Conservation (phyloP, 1,140 invertebrate species). For the Sminthurinus signatus region DNA sequence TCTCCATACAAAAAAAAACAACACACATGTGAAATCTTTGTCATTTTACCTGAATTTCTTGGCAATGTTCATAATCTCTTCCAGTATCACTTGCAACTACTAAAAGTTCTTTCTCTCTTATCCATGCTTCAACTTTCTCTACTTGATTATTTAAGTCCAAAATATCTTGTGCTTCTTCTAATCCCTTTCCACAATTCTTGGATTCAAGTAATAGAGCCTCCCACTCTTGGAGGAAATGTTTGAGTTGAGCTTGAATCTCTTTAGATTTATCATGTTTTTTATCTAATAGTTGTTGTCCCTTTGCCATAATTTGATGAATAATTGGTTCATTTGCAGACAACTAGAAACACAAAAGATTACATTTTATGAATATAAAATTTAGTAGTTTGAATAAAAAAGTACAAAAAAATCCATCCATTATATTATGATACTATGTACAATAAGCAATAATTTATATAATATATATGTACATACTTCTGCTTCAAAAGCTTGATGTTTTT, state of each 20-base stretch:
- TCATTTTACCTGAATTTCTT: constrained; percentile 45
- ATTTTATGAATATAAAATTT: too few relatives aligned
- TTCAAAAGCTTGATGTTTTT: constrained; percentile 96
- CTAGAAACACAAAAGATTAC: too few relatives aligned
- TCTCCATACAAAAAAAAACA: too few relatives aligned
- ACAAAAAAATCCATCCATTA: too few relatives aligned
- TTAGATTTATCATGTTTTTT: constrained; percentile 54
- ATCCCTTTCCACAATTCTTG: constrained; percentile 68
- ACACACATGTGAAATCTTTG: too few relatives aligned
- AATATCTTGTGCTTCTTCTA: constrained; percentile 96
- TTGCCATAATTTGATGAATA: constrained; percentile 71
- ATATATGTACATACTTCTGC: too few relatives aligned
- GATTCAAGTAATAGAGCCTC: constrained; percentile 70
- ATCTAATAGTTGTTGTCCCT: constrained; percentile 57
- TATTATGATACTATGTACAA: too few relatives aligned
- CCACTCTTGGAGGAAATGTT: constrained; percentile 69
- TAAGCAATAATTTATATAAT: too few relatives aligned
- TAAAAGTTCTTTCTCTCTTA: constrained; percentile 92
- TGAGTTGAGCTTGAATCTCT: constrained; percentile 67
- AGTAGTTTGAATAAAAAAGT: too few relatives aligned
- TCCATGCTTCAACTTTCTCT: constrained; percentile 93
- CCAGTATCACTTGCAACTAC: constrained; percentile 88
- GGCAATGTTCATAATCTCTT: constrained; percentile 91
- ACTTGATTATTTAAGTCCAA: constrained; percentile 94
- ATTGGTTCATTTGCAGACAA: constrained; percentile 71